phyloP scores from a whole-genome alignment of 2,797 vertebrate genomes.

The Darevskia nairensis region DNA sequence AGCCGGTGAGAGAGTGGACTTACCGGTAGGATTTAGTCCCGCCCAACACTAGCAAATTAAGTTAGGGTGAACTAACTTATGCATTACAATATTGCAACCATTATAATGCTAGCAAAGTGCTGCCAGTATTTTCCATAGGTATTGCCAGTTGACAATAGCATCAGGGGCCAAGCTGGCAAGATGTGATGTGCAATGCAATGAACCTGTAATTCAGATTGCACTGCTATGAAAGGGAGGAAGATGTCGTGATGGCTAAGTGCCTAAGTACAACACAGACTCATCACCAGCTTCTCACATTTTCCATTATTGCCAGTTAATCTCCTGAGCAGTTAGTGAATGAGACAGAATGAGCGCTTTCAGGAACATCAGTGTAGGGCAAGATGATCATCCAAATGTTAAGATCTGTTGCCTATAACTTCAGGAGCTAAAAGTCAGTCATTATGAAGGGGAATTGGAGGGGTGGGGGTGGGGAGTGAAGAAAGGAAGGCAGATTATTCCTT shows the following conservation, averaged over 20 bases:
- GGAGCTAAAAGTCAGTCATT: conserved; percentile 6
- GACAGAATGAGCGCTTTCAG: conserved; percentile 36
- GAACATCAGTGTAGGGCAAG: conserved; percentile 2
- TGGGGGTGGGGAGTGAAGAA: not conserved
- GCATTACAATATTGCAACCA: not conserved
- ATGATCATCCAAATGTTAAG: conserved; percentile 33
- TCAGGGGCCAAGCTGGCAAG: not conserved
- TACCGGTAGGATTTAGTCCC: not conserved
- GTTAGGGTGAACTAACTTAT: not conserved
- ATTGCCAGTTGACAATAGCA: not conserved
- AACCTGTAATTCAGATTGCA: not conserved
- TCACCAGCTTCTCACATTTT: conserved; percentile 31
- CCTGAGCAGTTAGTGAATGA: not conserved
- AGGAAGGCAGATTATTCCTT: not conserved
- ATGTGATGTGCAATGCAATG: not conserved
- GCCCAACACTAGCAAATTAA: not conserved
- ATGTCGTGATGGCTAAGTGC: not conserved
- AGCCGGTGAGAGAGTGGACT: too few species aligned
- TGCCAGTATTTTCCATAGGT: not conserved
- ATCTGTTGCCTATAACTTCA: conserved; percentile 23
- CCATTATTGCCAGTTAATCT: conserved; percentile 58
- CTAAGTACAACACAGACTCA: fast-evolving
- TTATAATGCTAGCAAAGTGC: not conserved
- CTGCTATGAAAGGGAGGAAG: conserved; percentile 2
- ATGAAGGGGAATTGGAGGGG: conserved; percentile 38